phyloP scores from a whole-genome alignment of 2,797 vertebrate genomes.

The Echiichthys vipera region DNA sequence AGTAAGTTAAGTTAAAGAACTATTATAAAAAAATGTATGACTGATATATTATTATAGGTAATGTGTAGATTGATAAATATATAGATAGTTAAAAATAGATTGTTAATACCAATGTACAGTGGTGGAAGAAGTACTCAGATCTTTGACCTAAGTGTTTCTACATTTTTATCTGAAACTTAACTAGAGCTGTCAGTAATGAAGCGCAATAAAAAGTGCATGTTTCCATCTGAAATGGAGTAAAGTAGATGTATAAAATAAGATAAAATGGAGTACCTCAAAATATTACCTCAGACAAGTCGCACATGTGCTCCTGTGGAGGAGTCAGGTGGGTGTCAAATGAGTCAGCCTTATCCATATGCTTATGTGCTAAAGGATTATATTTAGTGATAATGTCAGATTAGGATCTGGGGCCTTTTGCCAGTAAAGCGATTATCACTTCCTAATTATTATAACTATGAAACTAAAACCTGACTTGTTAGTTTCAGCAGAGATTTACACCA shows the following conservation, averaged over 20 bases:
- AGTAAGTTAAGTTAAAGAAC: no score
- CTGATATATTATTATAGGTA: no score
- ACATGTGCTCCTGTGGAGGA: no score
- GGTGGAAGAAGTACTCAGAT: no score
- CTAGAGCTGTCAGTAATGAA: background rate
- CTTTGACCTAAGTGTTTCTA: no score
- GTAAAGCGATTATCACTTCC: conserved; percentile 19
- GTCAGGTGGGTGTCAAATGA: no score
- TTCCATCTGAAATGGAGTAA: background rate
- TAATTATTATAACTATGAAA: conserved; percentile 15
- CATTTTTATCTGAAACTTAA: no score
- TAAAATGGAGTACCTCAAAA: background rate
- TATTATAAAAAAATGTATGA: no score
- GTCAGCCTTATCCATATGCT: conserved; percentile 6
- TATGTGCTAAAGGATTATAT: conserved; percentile 23
- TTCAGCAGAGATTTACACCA: background rate
- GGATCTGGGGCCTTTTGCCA: conserved; percentile 2
- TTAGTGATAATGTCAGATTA: conserved; percentile 30
- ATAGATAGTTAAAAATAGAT: no score
- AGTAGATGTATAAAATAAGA: background rate
- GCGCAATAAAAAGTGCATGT: background rate
- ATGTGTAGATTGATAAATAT: no score
- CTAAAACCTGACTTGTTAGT: background rate
- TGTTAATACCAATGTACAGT: no score
- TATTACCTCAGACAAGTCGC: no score